These are phyloP conservation scores for Labeo catla DNA, from an alignment of 2,113 vertebrate species.

Conservation along the genomic window DNA sequence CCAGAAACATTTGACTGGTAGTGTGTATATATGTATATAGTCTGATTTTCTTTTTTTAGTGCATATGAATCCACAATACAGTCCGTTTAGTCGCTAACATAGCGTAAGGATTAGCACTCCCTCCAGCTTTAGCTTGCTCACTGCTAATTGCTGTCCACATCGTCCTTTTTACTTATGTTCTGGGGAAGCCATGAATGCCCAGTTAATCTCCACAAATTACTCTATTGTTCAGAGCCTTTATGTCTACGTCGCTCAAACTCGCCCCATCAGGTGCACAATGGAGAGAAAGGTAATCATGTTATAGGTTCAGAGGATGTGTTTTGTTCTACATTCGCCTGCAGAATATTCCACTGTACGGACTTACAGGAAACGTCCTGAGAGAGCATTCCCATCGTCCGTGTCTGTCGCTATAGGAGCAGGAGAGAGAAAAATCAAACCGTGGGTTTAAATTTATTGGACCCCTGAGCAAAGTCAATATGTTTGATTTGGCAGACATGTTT, in stretches of 20 bases:
- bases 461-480: constrained; percentile 50
- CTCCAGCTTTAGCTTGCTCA: constrained; percentile 17
- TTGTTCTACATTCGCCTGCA: background rate
- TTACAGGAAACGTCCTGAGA: background rate
- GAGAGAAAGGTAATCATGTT: constrained; percentile 29
- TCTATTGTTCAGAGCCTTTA: constrained; percentile 23
- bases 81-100: background rate
- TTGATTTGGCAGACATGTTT: constrained; percentile 46
- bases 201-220: constrained; percentile 46
- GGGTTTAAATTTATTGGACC: constrained; percentile 46
- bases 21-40: too few relatives aligned
- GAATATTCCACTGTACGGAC: constrained; percentile 11
- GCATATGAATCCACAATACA: background rate
- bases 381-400: background rate
- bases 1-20: too few relatives aligned
- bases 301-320: background rate
- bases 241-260: constrained; percentile 30
- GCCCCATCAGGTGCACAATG: constrained; percentile 31
- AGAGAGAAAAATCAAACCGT: constrained; percentile 35
- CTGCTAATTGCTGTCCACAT: constrained; percentile 33
- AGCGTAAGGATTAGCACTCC: constrained; percentile 26
- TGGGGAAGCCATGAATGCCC: constrained; percentile 35
- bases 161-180: constrained; percentile 6
- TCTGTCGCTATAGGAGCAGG: background rate
- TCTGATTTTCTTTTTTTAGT: background rate